A percentile compares a stretch with the other conserved stretches of the same genome.
Evolutionary conservation across 2,888 invertebrate genomes (phyloP).

Genomic region (Ophonus ardosiacus): DNA sequence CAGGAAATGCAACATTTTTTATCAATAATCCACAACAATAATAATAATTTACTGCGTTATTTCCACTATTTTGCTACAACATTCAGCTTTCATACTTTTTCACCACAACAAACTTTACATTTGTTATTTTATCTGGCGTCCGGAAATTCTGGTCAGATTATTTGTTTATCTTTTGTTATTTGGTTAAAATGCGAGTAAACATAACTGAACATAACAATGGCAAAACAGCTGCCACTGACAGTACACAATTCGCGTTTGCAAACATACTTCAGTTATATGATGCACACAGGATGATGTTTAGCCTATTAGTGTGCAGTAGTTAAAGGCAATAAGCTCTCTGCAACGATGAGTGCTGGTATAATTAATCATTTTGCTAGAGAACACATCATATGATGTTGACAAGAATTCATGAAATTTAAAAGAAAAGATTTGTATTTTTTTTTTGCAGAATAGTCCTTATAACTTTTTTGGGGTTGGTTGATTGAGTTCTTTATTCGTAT

Average conservation of each 20-base stretch:
- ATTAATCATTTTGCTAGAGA: too few species aligned
- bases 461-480: too few species aligned
- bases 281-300: not conserved
- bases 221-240: not conserved
- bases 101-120: not conserved
- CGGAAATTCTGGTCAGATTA: not conserved
- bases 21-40: not conserved
- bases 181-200: constrained; percentile 26
- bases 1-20: not conserved
- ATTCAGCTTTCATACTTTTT: not conserved
- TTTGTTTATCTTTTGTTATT: constrained; percentile 21
- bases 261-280: constrained; percentile 4
- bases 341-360: too few species aligned
- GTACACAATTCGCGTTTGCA: not conserved
- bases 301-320: not conserved
- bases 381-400: too few species aligned
- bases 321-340: not conserved
- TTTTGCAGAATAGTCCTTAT: too few species aligned
- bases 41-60: not conserved
- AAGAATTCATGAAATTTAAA: too few species aligned
- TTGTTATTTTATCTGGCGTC: not conserved
- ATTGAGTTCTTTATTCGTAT: too few species aligned
- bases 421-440: too few species aligned
- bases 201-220: not conserved
- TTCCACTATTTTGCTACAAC: not conserved